A percentile compares a stretch with the other conserved stretches of the same genome.
These are phyloP conservation scores for Tautogolabrus adspersus DNA, from an alignment of 2,113 vertebrate species.

Conservation along the genomic window DNA sequence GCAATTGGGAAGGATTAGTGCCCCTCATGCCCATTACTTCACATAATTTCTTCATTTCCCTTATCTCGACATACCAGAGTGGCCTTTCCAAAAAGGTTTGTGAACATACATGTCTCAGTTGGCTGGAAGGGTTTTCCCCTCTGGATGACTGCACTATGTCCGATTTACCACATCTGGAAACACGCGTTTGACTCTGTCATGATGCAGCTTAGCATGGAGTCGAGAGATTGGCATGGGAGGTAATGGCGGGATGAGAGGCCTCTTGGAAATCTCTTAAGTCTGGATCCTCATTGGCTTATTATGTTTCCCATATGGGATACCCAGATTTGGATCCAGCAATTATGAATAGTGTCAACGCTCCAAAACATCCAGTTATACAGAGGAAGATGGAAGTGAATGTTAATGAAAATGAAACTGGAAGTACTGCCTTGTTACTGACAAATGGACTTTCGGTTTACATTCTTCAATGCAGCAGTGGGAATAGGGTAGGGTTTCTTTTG, in stretches of 20 bases:
- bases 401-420: not conserved
- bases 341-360: not conserved
- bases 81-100: slow-evolving; percentile 34
- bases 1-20: slow-evolving; percentile 64
- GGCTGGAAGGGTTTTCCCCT: slow-evolving; percentile 42
- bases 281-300: slow-evolving; percentile 23
- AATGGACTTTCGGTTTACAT: no score
- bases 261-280: slow-evolving; percentile 26
- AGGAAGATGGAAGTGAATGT: not conserved
- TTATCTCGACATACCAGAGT: slow-evolving; percentile 62
- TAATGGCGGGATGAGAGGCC: slow-evolving; percentile 15
- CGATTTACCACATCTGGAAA: slow-evolving; percentile 38
- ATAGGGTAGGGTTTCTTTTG: no score
- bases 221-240: slow-evolving; percentile 15
- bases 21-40: slow-evolving; percentile 53
- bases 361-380: not conserved
- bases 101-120: slow-evolving; percentile 47
- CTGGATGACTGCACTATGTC: slow-evolving; percentile 30
- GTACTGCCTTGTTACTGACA: no score
- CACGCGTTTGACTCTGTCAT: slow-evolving; percentile 46
- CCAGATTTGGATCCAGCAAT: slow-evolving; percentile 24
- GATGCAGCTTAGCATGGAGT: slow-evolving; percentile 44
- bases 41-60: slow-evolving; percentile 53
- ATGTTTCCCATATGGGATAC: slow-evolving; percentile 5
- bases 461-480: no score